Base-by-base conservation (phyloP, 2,113 vertebrate genomes). In the Tor tambroides region DNA sequence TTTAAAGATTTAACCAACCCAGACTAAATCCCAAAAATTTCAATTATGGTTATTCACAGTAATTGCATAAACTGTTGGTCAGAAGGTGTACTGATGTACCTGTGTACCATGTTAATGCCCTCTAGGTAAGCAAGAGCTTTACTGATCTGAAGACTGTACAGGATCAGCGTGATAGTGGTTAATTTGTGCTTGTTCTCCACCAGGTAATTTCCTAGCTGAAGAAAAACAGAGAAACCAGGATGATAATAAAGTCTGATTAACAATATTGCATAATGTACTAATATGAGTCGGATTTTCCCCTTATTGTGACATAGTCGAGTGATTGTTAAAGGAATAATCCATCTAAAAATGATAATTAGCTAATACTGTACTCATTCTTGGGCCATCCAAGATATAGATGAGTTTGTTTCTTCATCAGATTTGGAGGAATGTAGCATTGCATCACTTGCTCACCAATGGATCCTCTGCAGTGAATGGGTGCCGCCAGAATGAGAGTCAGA, bases 61-160 rank as follows among this genome's bases (percentile, higher is more conserved):
- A 23, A 41, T 23, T 6, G 21, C 21, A n/a, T 41, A 67, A 30
- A 72, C 30, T 4, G 5, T 38, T 23, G 15, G 28, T 43, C n/a
- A 43, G 1, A 49, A 43, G 3, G 59, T 54, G 43, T n/a, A 5
- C 2, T 14, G 10, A 11, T 12, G 76, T 91, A 99, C 98, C 98
- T 97, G 94, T 99, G 98, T 83, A 99, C 97, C 12, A 98, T 97
- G 91, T 89, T 98, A 88, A 97, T 93, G 21, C 96, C 96, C 89
- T 99, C 98, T 86, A 99, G 93, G 91, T 98, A 98, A 14, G 97
- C 96, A 91, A 99, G 91, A 84, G 98, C 98, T 92, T 98, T 98
- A 91, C 97, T 95, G 87, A 98, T 95, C 93, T 99, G 98, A n/a
- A 98, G 91, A 0, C 94, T 94, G 85, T 95, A 99, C 26, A 96